These are phyloP conservation scores for Goniozus legneri DNA, from an alignment of 1,140 invertebrate genomes.

Conservation along the genomic window DNA sequence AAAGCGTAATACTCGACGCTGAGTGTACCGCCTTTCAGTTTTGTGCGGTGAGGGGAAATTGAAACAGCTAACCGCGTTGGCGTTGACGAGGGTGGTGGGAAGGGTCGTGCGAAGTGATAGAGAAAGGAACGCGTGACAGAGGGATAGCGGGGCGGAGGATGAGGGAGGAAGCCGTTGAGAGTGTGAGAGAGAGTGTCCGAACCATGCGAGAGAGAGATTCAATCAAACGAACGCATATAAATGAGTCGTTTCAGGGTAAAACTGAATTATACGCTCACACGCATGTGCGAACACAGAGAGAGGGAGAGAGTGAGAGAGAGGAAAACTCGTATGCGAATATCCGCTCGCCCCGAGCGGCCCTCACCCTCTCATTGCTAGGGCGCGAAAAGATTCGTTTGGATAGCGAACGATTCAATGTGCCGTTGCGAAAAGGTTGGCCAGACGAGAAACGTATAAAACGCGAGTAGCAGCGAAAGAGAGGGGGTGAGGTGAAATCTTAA, in stretches of 20 bases:
- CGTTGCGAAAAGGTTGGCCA: constrained; percentile 8
- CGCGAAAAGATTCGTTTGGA: constrained; percentile 25
- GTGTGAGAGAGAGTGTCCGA: constrained; percentile 3
- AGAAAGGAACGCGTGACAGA: constrained; percentile 6
- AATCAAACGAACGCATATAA: constrained; percentile 51
- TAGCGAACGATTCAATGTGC: constrained; percentile 16
- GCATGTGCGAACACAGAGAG: constrained; percentile 2
- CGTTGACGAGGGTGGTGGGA: constrained; percentile 33
- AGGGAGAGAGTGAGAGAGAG: background rate
- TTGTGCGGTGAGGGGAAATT: constrained; percentile 42
- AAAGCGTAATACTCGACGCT: no score
- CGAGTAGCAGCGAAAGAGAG: constrained; percentile 6
- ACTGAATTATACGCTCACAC: constrained; percentile 42
- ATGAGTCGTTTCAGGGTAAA: constrained; percentile 48
- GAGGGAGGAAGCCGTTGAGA: background rate
- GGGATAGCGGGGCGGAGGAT: constrained; percentile 1
- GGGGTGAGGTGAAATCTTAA: constrained; percentile 11
- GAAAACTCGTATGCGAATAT: background rate
- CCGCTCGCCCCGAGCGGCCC: background rate
- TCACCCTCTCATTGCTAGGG: background rate
- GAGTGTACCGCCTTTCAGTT: constrained; percentile 44
- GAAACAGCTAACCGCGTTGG: constrained; percentile 47
- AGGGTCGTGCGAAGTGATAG: background rate
- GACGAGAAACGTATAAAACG: background rate
- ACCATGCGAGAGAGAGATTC: constrained; percentile 36